Percentiles rank a stretch among this genome's conserved stretches.
Conservation (phyloP, 30 jellyfish, hydroid and myxozoan species). For the Aurelia coerulea region DNA sequence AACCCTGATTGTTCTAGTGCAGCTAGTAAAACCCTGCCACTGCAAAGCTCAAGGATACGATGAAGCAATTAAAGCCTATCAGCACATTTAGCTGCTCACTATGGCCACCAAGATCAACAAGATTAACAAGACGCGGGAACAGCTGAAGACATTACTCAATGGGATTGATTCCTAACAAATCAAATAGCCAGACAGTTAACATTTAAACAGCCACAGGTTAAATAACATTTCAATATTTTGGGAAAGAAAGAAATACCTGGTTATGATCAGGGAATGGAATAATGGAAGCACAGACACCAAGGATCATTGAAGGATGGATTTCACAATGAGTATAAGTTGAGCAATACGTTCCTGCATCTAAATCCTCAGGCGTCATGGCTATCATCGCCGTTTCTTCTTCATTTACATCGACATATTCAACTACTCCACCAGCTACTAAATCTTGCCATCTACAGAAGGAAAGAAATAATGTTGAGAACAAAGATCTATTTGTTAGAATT, state of each 20-base stretch:
- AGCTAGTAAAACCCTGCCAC: too few species aligned
- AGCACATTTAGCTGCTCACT: too few species aligned
- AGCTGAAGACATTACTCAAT: too few species aligned
- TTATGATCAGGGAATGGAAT: conserved; percentile 99
- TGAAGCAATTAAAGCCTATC: too few species aligned
- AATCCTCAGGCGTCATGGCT: conserved; percentile 98
- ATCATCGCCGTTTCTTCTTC: conserved; percentile 99
- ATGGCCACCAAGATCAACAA: too few species aligned
- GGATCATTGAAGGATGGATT: conserved; percentile 99
- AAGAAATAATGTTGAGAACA: not conserved
- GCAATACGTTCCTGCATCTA: conserved; percentile 81
- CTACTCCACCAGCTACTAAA: conserved; percentile 98
- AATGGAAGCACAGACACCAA: conserved; percentile 99
- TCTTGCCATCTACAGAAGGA: conserved; percentile 92
- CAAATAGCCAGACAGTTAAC: not conserved
- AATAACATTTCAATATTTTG: too few species aligned
- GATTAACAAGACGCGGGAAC: too few species aligned
- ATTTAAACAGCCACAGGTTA: not conserved
- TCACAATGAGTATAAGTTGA: conserved; percentile 99
- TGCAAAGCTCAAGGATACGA: too few species aligned
- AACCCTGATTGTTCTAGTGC: too few species aligned
- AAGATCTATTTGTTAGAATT: not conserved
- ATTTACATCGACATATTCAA: conserved; percentile 97
- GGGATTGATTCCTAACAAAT: too few species aligned
- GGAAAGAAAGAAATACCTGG: conserved; percentile 72